Conservation (phyloP, 1,140 invertebrate genomes). For the Diorhabda sublineata region DNA sequence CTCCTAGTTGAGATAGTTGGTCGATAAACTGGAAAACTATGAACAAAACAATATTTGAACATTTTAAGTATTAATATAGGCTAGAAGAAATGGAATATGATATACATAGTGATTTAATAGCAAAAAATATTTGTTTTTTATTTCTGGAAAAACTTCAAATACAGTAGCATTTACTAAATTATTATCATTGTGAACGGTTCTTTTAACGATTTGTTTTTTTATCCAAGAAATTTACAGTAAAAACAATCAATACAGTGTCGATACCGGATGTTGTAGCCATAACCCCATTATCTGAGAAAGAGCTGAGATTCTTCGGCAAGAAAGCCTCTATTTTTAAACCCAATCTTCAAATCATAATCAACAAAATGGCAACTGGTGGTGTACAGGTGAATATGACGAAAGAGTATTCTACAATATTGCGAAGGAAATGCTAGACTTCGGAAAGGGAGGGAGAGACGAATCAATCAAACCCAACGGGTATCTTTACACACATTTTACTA, state of each 20-base stretch:
- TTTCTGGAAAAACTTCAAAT: neutral
- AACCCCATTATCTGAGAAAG: slow-evolving; percentile 27
- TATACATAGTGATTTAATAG: no score
- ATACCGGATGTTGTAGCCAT: slow-evolving; percentile 25
- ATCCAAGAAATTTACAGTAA: slow-evolving; percentile 18
- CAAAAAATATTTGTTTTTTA: neutral
- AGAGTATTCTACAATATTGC: no score
- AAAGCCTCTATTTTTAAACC: slow-evolving; percentile 16
- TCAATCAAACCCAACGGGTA: no score
- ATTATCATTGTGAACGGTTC: neutral
- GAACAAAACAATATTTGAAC: no score
- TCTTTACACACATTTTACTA: no score
- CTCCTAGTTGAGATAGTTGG: no score
- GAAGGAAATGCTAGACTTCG: no score
- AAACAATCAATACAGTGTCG: slow-evolving; percentile 27
- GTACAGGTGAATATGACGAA: slow-evolving; percentile 10
- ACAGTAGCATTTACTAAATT: neutral
- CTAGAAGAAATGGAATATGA: no score
- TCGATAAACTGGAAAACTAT: no score
- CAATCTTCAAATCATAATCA: slow-evolving; percentile 14
- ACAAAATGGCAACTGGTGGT: slow-evolving; percentile 24
- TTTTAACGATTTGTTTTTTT: slow-evolving; percentile 5
- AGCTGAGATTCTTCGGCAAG: slow-evolving; percentile 27
- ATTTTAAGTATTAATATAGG: no score
- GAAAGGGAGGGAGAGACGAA: no score